A percentile compares a stretch with the other conserved stretches of the same genome.
Conservation (phyloP, 2,113 vertebrate genomes). For the Pseudorectes ferrugineus region DNA sequence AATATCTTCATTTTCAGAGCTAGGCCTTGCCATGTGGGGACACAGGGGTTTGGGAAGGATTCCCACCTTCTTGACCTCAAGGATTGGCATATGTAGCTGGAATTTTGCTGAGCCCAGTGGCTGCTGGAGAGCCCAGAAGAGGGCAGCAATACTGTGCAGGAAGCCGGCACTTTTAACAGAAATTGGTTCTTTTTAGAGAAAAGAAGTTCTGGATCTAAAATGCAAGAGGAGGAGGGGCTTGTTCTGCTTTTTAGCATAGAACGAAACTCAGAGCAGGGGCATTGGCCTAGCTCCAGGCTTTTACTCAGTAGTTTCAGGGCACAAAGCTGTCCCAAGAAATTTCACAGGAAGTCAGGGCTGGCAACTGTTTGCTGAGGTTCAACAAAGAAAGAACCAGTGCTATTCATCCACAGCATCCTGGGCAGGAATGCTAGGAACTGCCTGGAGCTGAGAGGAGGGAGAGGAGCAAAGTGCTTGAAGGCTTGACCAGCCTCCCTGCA, state of each 20-base stretch:
- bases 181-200: neutral
- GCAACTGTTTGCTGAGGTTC: neutral
- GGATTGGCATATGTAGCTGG: fast-evolving
- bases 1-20: neutral
- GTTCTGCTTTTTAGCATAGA: neutral
- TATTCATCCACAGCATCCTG: neutral
- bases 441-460: neutral
- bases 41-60: neutral
- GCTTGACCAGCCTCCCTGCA: neutral
- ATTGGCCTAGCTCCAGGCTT: neutral
- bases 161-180: neutral
- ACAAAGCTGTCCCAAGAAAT: neutral
- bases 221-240: neutral
- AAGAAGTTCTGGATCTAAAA: neutral
- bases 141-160: slow-evolving; percentile 14
- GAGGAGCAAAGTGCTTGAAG: neutral
- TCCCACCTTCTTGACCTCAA: neutral
- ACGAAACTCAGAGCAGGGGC: neutral
- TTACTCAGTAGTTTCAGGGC: neutral
- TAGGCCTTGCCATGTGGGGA: neutral
- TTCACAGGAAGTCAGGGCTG: neutral
- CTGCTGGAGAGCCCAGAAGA: slow-evolving; percentile 20
- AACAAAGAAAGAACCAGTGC: neutral
- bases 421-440: neutral
- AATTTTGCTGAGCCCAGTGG: neutral